A percentile compares a stretch with the other conserved stretches of the same genome.
Conservation (phyloP, 2,888 invertebrate species). For the Hirtodrosophila histrioides region DNA sequence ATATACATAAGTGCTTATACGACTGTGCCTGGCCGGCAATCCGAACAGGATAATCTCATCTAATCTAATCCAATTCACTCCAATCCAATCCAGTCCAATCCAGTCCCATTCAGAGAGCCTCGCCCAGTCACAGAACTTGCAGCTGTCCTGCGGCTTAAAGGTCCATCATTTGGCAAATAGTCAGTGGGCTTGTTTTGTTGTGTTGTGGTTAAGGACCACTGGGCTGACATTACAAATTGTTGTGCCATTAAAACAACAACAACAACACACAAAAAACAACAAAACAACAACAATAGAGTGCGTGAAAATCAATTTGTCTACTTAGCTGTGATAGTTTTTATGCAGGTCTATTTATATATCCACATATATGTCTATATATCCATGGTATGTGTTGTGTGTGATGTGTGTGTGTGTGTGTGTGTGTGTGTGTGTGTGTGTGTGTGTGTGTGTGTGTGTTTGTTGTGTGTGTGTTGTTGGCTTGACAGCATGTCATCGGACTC, state of each 20-base stretch:
- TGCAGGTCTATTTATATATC: slow-evolving; percentile 5
- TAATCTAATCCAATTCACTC: too few species aligned
- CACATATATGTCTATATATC: background rate
- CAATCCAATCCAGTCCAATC: slow-evolving; percentile 14
- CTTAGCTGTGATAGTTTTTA: slow-evolving; percentile 49
- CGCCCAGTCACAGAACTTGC: slow-evolving; percentile 2
- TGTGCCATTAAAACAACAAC: slow-evolving; percentile 43
- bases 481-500: slow-evolving; percentile 30
- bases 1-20: background rate
- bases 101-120: background rate
- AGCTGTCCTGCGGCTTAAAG: slow-evolving; percentile 7
- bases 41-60: slow-evolving; percentile 13
- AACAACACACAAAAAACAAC: slow-evolving; percentile 10
- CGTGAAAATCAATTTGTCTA: slow-evolving; percentile 62
- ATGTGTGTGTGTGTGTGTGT: slow-evolving; percentile 11
- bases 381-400: background rate
- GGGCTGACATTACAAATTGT: slow-evolving; percentile 48
- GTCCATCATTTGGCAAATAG: slow-evolving; percentile 38
- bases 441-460: slow-evolving; percentile 17
- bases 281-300: slow-evolving; percentile 51
- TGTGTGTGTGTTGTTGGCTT: slow-evolving; percentile 26
- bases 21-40: too few species aligned
- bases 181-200: slow-evolving; percentile 9
- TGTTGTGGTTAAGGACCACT: slow-evolving; percentile 36
- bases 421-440: slow-evolving; percentile 6